These are phyloP conservation scores for Streblospio benedicti DNA, from an alignment of 1,140 invertebrate species.

Conservation along the genomic window DNA sequence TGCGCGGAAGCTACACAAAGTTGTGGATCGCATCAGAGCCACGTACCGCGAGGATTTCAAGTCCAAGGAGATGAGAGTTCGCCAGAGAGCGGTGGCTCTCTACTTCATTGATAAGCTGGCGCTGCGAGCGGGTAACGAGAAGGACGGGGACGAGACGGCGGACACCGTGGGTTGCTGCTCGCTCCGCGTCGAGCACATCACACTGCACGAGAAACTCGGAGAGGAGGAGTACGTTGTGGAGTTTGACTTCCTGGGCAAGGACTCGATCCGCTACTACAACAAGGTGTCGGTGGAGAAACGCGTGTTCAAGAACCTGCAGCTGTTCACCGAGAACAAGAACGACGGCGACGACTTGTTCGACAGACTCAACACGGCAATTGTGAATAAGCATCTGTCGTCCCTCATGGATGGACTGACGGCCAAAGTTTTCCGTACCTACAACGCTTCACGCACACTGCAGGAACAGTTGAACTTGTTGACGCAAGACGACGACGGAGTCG, in stretches of 20 bases:
- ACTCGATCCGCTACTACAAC: slow-evolving; percentile 93
- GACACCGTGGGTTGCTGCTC: slow-evolving; percentile 99
- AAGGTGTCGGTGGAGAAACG: slow-evolving; percentile 94
- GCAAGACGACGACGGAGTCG: slow-evolving; percentile 54
- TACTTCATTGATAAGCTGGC: slow-evolving; percentile 99
- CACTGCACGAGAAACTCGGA: slow-evolving; percentile 79
- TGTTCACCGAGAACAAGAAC: slow-evolving; percentile 97
- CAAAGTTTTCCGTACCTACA: slow-evolving; percentile 99
- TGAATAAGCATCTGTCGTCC: slow-evolving; percentile 96
- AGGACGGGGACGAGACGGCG: slow-evolving; percentile 86
- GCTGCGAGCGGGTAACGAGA: slow-evolving; percentile 98
- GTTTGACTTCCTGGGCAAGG: slow-evolving; percentile 96
- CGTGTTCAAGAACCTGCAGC: slow-evolving; percentile 94
- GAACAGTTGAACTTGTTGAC: slow-evolving; percentile 89
- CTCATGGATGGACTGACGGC: slow-evolving; percentile 97
- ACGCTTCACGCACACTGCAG: slow-evolving; percentile 95
- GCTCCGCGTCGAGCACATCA: slow-evolving; percentile 92
- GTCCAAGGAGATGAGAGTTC: slow-evolving; percentile 94
- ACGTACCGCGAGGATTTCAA: slow-evolving; percentile 90
- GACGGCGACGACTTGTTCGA: slow-evolving; percentile 96
- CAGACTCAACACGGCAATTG: slow-evolving; percentile 85
- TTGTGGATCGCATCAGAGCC: slow-evolving; percentile 61
- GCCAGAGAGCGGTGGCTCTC: slow-evolving; percentile 92
- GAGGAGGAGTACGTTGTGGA: slow-evolving; percentile 85
- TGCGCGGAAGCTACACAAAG: slow-evolving; percentile 75